A percentile compares a stretch with the other conserved stretches of the same genome.
Conservation (phyloP, 2,797 vertebrate genomes). For the Liasis olivaceus region DNA sequence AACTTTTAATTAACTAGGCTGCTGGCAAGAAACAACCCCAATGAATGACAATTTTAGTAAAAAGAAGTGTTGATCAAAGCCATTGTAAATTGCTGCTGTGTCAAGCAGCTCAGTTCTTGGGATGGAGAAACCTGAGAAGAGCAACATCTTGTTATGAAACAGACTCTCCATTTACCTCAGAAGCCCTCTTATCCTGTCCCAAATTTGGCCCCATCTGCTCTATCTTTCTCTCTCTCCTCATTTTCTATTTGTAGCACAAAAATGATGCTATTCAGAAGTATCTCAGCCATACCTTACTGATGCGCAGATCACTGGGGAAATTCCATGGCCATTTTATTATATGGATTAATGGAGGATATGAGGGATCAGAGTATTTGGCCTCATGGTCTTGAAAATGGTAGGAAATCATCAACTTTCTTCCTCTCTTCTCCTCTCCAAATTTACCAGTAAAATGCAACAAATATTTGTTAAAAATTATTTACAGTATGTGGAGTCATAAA, state of each 20-base stretch:
- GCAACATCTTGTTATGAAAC: conserved; percentile 68
- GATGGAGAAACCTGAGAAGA: conserved; percentile 65
- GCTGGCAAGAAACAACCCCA: neutral
- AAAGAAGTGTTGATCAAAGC: conserved; percentile 38
- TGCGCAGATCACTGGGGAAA: neutral
- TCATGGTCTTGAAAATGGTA: conserved; percentile 21
- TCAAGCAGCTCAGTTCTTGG: conserved; percentile 55
- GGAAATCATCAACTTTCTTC: neutral
- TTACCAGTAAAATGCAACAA: neutral
- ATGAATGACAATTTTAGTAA: conserved; percentile 24
- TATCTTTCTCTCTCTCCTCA: conserved; percentile 17
- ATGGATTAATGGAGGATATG: conserved; percentile 27
- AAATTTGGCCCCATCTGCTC: conserved; percentile 67
- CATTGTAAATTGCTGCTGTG: conserved; percentile 53
- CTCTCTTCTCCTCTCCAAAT: neutral
- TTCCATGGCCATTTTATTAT: conserved; percentile 46
- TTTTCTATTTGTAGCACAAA: conserved; percentile 71
- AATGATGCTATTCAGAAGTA: conserved; percentile 42
- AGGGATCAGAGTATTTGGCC: neutral
- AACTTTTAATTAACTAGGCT: neutral
- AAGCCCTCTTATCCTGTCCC: conserved; percentile 59
- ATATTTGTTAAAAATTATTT: neutral
- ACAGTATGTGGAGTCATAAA: neutral
- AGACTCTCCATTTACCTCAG: conserved; percentile 66
- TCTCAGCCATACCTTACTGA: conserved; percentile 55